A percentile compares a stretch with the other conserved stretches of the same genome.
Evolutionary conservation across 35 echinoderm and acorn worm species (phyloP).

Genomic region (Holothuria glaberrima): DNA sequence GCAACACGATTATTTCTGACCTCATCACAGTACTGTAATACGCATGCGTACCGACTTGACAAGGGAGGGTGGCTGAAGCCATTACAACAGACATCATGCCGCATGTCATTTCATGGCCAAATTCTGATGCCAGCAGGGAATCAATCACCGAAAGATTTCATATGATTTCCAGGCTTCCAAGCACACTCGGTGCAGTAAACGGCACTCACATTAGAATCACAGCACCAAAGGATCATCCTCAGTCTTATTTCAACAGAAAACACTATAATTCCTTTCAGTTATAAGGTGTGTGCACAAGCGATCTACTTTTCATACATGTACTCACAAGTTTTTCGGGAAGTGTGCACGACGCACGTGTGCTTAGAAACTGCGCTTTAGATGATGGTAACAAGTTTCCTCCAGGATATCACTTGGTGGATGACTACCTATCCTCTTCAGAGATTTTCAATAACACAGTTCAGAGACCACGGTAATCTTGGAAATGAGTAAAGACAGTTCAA

Average conservation of each 20-base stretch:
- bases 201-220: slow-evolving; percentile 48
- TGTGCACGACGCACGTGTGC: slow-evolving; percentile 35
- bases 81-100: background rate
- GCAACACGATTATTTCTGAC: no score
- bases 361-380: no score
- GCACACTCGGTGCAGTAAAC: slow-evolving; percentile 39
- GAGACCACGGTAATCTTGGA: slow-evolving; percentile 47
- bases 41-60: no score
- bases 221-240: slow-evolving; percentile 18
- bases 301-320: no score
- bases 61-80: no score
- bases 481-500: slow-evolving; percentile 36
- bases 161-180: background rate
- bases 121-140: no score
- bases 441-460: slow-evolving; percentile 55
- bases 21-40: no score
- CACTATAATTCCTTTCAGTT: slow-evolving; percentile 13
- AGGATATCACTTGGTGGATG: no score
- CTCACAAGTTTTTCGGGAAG: background rate
- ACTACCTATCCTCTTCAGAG: slow-evolving; percentile 49
- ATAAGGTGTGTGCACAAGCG: background rate
- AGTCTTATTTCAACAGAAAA: no score
- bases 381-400: no score
- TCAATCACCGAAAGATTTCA: background rate
- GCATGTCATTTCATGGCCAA: no score